Evolutionary conservation across 1,140 invertebrate species (phyloP).

Genomic region (Polypedilum pembai): DNA sequence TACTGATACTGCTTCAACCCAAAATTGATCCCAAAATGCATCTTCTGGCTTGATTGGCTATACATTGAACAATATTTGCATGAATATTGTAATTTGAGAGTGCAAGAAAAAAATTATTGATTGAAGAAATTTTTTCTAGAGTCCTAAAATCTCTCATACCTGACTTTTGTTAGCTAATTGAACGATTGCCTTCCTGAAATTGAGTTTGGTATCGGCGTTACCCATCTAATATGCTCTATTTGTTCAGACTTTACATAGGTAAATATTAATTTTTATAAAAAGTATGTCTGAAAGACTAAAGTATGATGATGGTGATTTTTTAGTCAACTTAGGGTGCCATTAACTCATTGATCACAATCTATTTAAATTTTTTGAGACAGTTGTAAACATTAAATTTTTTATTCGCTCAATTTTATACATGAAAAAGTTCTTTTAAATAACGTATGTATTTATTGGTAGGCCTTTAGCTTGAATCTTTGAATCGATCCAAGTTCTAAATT

Average conservation of each 20-base stretch:
- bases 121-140: slow-evolving; percentile 20
- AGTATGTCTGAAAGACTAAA: no score
- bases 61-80: slow-evolving; percentile 32
- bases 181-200: slow-evolving; percentile 95
- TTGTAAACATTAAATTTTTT: background rate
- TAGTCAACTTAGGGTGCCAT: no score
- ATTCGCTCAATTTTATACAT: no score
- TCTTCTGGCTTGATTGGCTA: slow-evolving; percentile 89
- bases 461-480: background rate
- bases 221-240: slow-evolving; percentile 60
- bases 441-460: background rate
- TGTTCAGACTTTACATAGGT: no score
- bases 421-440: background rate
- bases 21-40: slow-evolving; percentile 98
- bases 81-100: slow-evolving; percentile 32
- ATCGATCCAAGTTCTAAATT: slow-evolving; percentile 58
- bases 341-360: no score
- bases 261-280: no score
- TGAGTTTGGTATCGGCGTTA: slow-evolving; percentile 93
- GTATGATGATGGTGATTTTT: no score
- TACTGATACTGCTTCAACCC: slow-evolving; percentile 85
- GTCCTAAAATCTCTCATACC: slow-evolving; percentile 47
- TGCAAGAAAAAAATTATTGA: slow-evolving; percentile 28
- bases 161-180: slow-evolving; percentile 93
- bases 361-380: background rate